Evolutionary conservation across 1,140 invertebrate species (phyloP), one percentile per base, ranked within the genome.

Genomic region (Lutraria rhynchaena): DNA sequence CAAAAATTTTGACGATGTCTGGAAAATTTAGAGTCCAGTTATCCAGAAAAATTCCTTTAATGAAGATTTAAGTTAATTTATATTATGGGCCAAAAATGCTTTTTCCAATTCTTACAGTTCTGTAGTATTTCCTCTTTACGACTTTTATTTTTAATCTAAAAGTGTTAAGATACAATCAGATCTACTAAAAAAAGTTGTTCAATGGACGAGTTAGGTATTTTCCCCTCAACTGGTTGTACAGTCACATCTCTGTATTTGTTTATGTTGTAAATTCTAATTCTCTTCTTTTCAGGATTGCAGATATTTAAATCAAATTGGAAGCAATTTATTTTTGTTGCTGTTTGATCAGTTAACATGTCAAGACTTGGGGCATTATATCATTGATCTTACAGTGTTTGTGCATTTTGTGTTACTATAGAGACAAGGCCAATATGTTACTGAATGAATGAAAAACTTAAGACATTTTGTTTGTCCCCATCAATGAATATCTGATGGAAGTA

Each of bases 401-500:
- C 63, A 67, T 67, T n/a, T 67, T 67, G 63, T 67, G 63, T 67
- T 67, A 46, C 24, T 7, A 61, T 41, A 17, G 49, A 67, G 63
- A 41, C 63, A 27, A 67, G 44, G 44, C 22, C 22, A 57, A 57
- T 35, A 17, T 61, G 13, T 61, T 61, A 67, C 24, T 22, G 63
- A 67, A 37, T 31, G 41, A 29, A 44, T 41, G 3, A 19, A 49
- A 41, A 5, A 41, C 37, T 41, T 5, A 41, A 41, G 15, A 41
- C 37, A 3, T 15, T 67, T 67, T 67, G 31, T 5, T 31, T 51
- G 63, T 67, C 63, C 63, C 29, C 35, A 41, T 49, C 44, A 67
- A 31, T 46, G 11, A 29, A 41, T 44, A 60, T 53, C 24, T n/a
- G 9, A 9, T 55, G 15, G 55, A 58, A 24, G 11, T 35, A 35